A percentile compares a stretch with the other conserved stretches of the same genome.
Evolutionary conservation across 1,140 invertebrate genomes (phyloP).

Genomic region (Argopecten irradians): DNA sequence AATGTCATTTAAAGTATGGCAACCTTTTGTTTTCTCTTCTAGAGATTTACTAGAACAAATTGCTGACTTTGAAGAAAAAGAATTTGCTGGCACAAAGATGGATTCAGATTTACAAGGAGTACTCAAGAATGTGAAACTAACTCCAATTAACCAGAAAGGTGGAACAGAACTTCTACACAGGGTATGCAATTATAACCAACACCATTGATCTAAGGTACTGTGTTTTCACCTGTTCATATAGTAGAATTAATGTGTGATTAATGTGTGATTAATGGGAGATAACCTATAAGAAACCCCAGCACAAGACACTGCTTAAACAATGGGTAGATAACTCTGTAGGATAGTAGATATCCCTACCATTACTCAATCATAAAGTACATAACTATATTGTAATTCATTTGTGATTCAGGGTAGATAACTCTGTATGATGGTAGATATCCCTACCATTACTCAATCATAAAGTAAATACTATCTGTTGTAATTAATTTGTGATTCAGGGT

Average conservation of each 20-base stretch:
- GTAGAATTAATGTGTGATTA: neutral
- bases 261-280: neutral
- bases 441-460: neutral
- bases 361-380: neutral
- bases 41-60: slow-evolving; percentile 78
- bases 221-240: neutral
- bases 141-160: slow-evolving; percentile 77
- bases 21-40: slow-evolving; percentile 50
- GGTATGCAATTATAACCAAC: no score
- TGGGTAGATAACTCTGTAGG: slow-evolving; percentile 44
- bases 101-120: slow-evolving; percentile 71
- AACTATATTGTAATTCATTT: neutral
- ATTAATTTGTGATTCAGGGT: neutral
- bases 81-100: slow-evolving; percentile 74
- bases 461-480: neutral
- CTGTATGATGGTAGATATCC: neutral
- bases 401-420: neutral
- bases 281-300: neutral
- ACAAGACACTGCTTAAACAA: neutral
- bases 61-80: slow-evolving; percentile 77
- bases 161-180: slow-evolving; percentile 76
- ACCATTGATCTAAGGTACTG: no score
- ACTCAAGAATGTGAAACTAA: slow-evolving; percentile 71
- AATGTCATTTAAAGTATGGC: no score
- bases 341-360: neutral